Evolutionary conservation across 2,888 invertebrate genomes (phyloP).

Genomic region (Aphrophora alni): DNA sequence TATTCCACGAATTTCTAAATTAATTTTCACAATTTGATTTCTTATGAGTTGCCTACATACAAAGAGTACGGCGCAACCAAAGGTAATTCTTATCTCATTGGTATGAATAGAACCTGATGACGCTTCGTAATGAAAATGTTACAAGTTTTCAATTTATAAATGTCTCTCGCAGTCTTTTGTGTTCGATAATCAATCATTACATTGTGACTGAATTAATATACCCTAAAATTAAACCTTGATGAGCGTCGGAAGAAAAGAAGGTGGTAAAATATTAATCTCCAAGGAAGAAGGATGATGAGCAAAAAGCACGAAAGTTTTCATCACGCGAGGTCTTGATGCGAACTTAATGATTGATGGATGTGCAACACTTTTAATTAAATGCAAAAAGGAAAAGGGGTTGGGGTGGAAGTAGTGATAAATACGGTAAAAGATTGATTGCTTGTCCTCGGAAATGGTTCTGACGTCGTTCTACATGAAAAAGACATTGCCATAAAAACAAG

Average conservation of each 20-base stretch:
- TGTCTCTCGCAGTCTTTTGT: background rate
- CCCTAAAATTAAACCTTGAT: background rate
- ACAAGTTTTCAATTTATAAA: background rate
- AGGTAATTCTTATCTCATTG: background rate
- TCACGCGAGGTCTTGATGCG: conserved; percentile 1
- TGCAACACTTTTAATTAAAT: conserved; percentile 9
- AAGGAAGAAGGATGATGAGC: background rate
- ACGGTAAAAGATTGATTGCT: conserved; percentile 2
- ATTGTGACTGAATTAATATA: background rate
- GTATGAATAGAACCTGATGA: background rate
- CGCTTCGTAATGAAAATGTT: background rate
- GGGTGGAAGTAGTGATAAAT: background rate
- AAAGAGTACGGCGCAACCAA: background rate
- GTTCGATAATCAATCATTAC: background rate
- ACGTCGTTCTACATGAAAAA: conserved; percentile 3
- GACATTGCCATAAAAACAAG: background rate
- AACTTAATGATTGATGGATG: conserved; percentile 6
- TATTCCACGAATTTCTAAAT: too few relatives aligned
- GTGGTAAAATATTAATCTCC: background rate
- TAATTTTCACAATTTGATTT: too few relatives aligned
- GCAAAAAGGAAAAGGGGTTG: background rate
- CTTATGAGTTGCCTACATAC: too few relatives aligned
- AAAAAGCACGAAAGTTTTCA: background rate
- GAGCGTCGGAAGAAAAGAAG: background rate
- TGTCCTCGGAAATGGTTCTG: background rate